Evolutionary conservation across 2,888 invertebrate genomes (phyloP), one percentile per base, ranked within the genome.

Genomic region (Amiota minor): DNA sequence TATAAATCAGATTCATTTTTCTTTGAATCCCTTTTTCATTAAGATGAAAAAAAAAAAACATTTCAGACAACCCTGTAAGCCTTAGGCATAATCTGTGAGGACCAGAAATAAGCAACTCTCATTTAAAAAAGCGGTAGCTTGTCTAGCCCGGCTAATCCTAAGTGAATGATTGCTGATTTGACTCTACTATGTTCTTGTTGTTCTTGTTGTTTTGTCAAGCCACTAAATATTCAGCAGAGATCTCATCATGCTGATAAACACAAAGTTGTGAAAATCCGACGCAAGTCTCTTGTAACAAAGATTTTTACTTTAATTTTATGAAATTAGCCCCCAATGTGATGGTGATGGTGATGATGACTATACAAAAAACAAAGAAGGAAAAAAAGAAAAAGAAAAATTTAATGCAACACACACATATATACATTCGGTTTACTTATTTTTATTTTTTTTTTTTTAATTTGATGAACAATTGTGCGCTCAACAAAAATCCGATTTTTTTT

Each of bases 161-260:
- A 50, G 18, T 16, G 64, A 16, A 1, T 53, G 4, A n/a, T 12
- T 53, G 53, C 4, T 53, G n/a, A 16, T 20, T 59, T 59, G 20
- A 20, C 59, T 59, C 4, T 11, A 65, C 3, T 16, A 10, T 47
- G 16, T 23, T 23, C 6, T 35, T 35, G 35, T 6, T 35, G 35
- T 8, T 35, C 6, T 35, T 35, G 6, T 47, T 65, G 47, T 8
- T 47, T n/a, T 23, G 23, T 1, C 6, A 50, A 68, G 35, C 67
- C 67, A 50, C 53, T 23, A 50, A 53, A 53, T 53, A 67, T 67
- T 20, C 47, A 67, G 16, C 18, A 53, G 67, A 20, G n/a, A n/a
- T n/a, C 67, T 53, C n/a, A 6, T 68, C 67, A 68, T 53, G 67
- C 49, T 50, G 67, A 62, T 62, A 62, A 35, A 12, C n/a, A n/a